phyloP scores from a whole-genome alignment of 2,888 invertebrate species.

The Piscicola geometra region DNA sequence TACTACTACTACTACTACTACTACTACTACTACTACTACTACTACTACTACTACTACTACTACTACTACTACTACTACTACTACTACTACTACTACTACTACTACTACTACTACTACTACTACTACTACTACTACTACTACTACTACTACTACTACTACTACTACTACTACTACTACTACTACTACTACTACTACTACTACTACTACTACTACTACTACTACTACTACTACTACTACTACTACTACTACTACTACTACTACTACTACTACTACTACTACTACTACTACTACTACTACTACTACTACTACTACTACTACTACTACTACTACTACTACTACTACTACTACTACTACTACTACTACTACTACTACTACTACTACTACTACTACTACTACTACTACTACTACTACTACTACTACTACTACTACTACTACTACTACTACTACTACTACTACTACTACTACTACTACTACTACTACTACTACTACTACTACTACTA shows the following conservation, averaged over 20 bases:
- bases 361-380: not conserved
- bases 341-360: not conserved
- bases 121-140: not conserved
- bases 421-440: constrained; percentile 9
- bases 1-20: constrained; percentile 2
- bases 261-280: not conserved
- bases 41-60: constrained; percentile 3
- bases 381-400: not conserved
- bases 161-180: not conserved
- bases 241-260: not conserved
- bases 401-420: not conserved
- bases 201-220: not conserved
- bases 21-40: not conserved
- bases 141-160: not conserved
- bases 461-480: not conserved
- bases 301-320: not conserved
- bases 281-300: not conserved
- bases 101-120: not conserved
- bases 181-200: not conserved
- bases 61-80: not conserved
- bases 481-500: not conserved
- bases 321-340: not conserved
- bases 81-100: not conserved
- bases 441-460: not conserved
- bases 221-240: not conserved